Percentiles rank a stretch among this genome's conserved stretches.
These are phyloP conservation scores for Apistogramma diplotaenia DNA, from an alignment of 2,113 vertebrate genomes.

Conservation along the genomic window DNA sequence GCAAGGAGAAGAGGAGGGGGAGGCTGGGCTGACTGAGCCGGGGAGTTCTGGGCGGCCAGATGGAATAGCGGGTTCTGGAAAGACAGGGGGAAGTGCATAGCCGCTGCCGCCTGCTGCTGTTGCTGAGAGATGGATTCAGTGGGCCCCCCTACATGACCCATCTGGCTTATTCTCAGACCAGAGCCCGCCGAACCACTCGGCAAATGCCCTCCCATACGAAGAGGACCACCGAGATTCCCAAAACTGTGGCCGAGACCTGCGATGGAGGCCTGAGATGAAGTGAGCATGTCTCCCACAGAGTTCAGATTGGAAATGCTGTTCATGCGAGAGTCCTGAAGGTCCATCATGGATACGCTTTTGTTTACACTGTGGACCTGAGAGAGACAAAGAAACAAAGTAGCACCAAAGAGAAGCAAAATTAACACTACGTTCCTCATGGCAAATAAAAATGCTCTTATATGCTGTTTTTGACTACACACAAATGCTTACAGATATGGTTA, in stretches of 20 bases:
- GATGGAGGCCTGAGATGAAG: slow-evolving; percentile 90
- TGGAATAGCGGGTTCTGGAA: slow-evolving; percentile 97
- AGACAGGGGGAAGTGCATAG: slow-evolving; percentile 88
- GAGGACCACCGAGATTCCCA: slow-evolving; percentile 80
- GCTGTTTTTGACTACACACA: neutral
- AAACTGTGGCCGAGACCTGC: slow-evolving; percentile 83
- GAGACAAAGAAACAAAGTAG: neutral
- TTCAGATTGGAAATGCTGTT: slow-evolving; percentile 95
- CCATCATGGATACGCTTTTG: slow-evolving; percentile 97
- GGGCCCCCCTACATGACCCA: slow-evolving; percentile 82
- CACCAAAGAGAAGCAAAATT: neutral
- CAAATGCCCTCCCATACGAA: slow-evolving; percentile 86
- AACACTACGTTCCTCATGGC: neutral
- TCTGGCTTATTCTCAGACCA: slow-evolving; percentile 86
- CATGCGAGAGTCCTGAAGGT: slow-evolving; percentile 92
- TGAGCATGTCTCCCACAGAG: slow-evolving; percentile 88
- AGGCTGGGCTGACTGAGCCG: slow-evolving; percentile 67
- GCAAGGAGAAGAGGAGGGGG: slow-evolving; percentile 76
- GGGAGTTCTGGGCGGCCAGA: slow-evolving; percentile 90
- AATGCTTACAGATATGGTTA: neutral
- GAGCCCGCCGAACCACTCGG: slow-evolving; percentile 86
- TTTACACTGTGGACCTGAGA: slow-evolving; percentile 89
- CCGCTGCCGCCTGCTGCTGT: slow-evolving; percentile 81
- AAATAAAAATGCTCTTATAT: neutral
- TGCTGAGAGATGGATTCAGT: slow-evolving; percentile 89